Evolutionary conservation across 2,888 invertebrate species (phyloP).

Genomic region (Coleophora deauratella): DNA sequence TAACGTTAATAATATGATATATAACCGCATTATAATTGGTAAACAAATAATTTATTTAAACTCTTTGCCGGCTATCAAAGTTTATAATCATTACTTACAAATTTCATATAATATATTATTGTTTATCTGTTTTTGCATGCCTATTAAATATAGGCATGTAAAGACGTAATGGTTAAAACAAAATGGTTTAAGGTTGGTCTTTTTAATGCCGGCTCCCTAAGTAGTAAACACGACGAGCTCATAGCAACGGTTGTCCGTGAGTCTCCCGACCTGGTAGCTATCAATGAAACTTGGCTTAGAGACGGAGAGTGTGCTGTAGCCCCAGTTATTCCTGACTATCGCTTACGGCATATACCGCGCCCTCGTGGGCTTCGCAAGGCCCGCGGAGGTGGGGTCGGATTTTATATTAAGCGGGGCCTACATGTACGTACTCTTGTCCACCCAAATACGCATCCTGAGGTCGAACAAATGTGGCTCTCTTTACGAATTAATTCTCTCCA

Average conservation of each 20-base stretch:
- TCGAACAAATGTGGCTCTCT: conserved; percentile 6
- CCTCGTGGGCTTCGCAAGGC: neutral
- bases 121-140: too few species aligned
- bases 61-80: too few species aligned
- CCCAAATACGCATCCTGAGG: neutral
- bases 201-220: too few species aligned
- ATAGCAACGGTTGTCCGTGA: neutral
- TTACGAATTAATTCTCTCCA: neutral
- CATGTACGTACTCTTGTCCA: neutral
- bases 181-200: too few species aligned
- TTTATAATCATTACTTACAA: too few species aligned
- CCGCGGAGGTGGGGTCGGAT: conserved; percentile 5
- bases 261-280: neutral
- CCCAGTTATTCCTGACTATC: neutral
- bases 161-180: too few species aligned
- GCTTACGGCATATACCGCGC: neutral
- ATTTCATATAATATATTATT: too few species aligned
- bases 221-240: too few species aligned
- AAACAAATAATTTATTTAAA: too few species aligned
- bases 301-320: neutral
- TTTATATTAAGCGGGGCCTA: neutral
- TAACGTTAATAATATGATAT: too few species aligned
- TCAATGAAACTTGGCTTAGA: conserved; percentile 3
- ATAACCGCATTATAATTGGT: too few species aligned
- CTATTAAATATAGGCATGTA: too few species aligned